Evolutionary conservation across 2,797 vertebrate genomes (phyloP).

Genomic region (Phalloptychus januarius): DNA sequence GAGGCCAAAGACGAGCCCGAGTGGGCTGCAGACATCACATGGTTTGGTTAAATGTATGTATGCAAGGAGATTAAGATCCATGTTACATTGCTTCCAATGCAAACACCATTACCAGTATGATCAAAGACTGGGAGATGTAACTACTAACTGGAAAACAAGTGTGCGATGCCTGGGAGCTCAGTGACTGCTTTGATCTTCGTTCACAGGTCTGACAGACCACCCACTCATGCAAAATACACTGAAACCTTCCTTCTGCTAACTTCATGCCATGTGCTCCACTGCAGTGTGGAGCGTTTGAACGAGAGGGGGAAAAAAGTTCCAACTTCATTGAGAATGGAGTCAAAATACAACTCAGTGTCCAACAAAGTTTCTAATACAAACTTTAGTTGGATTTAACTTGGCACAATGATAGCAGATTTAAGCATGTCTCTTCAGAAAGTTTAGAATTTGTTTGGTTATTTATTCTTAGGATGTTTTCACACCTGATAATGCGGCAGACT

Average conservation of each 20-base stretch:
- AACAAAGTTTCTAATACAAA: neutral
- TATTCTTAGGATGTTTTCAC: no score
- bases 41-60: neutral
- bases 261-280: slow-evolving; percentile 39
- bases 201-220: slow-evolving; percentile 29
- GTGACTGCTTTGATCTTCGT: slow-evolving; percentile 29
- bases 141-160: slow-evolving; percentile 16
- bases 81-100: neutral
- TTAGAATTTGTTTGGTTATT: no score
- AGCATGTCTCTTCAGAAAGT: neutral
- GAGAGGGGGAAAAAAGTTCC: slow-evolving; percentile 9
- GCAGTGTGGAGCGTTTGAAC: neutral
- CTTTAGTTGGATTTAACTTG: neutral
- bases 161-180: slow-evolving; percentile 9
- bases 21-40: neutral
- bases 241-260: slow-evolving; percentile 49
- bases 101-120: slow-evolving; percentile 3
- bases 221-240: slow-evolving; percentile 28
- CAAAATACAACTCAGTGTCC: neutral
- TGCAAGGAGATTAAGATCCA: neutral
- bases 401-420: neutral
- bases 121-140: slow-evolving; percentile 6
- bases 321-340: slow-evolving; percentile 16
- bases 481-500: no score
- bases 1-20: neutral